Evolutionary conservation across 2,888 invertebrate genomes (phyloP).

Genomic region (Agapostemon virescens): DNA sequence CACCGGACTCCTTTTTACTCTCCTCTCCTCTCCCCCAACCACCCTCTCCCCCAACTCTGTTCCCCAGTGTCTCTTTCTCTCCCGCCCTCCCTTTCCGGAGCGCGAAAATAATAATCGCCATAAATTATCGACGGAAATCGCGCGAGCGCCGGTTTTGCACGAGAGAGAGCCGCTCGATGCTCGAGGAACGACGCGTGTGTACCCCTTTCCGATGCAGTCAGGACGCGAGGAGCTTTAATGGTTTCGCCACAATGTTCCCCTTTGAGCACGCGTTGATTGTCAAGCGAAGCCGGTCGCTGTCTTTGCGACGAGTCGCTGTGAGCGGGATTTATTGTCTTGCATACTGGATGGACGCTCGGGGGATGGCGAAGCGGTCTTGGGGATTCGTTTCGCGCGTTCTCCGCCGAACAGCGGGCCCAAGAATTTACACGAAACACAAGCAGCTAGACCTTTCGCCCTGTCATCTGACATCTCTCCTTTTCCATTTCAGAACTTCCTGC

Average conservation of each 20-base stretch:
- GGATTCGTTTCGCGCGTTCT: not conserved
- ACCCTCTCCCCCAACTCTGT: slow-evolving; percentile 42
- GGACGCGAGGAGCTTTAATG: slow-evolving; percentile 58
- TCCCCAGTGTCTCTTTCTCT: slow-evolving; percentile 18
- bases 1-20: slow-evolving; percentile 63
- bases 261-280: slow-evolving; percentile 62
- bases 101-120: slow-evolving; percentile 75
- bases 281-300: slow-evolving; percentile 18
- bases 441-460: no score
- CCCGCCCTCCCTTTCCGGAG: slow-evolving; percentile 40
- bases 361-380: not conserved
- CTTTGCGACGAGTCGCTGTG: slow-evolving; percentile 37
- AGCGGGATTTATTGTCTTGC: slow-evolving; percentile 42
- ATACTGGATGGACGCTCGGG: not conserved
- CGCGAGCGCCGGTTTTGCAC: slow-evolving; percentile 61
- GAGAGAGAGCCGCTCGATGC: slow-evolving; percentile 54
- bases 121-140: slow-evolving; percentile 74
- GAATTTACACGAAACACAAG: no score
- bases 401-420: not conserved
- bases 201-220: slow-evolving; percentile 14
- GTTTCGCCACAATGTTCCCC: slow-evolving; percentile 54
- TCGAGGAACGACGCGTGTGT: slow-evolving; percentile 45
- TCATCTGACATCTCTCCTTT: no score
- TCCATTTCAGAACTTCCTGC: no score
- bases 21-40: slow-evolving; percentile 38